Base-by-base conservation (phyloP, 2,888 invertebrate species). In the Agriopis marginaria region DNA sequence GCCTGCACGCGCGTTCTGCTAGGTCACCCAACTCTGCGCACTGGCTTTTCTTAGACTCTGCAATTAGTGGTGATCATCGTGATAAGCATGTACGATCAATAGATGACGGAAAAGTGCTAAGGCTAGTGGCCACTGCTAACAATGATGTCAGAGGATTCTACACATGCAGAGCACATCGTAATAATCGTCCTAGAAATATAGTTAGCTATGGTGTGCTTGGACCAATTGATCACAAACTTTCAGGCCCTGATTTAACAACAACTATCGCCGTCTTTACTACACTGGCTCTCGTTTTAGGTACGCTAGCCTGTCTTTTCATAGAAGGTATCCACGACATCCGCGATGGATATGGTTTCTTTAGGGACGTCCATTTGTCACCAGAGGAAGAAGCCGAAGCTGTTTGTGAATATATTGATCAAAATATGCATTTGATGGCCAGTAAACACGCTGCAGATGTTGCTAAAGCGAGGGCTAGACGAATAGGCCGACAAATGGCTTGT, bases 161-260 rank as follows among this genome's bases (percentile, higher is more conserved):
- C 68, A 93, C 93, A 5, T 94, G 93, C 73, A 83, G 93, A 58
- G 87, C 87, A 1, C 87, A 88, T 68, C 80, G 77, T 50, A 86
- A 86, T 51, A 88, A 82, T 62, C 79, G 77, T 1, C 90, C 89
- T 9, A 82, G 78, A 17, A 94, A 93, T 72, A 81, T 93, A 14
- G 86, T 93, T 11, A 93, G 93, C 0, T 93, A 92, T 63, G 93
- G 92, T n/a, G 88, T 93, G 3, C 49, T 91, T 8, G 93, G 92
- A 2, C 84, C 85, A 77, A 77, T 88, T 45, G 84, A 85, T 50
- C 83, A 88, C 66, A 84, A 86, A 61, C 63, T 90, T 14, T 77
- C 83, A 0, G 82, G 86, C 3, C 90, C 90, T 2, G 90, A 92
- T 62, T 76, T 82, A 4, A 87, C 87, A 0, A 92, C 92, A 7